A percentile compares a stretch with the other conserved stretches of the same genome.
phyloP scores from a whole-genome alignment of 1,140 invertebrate genomes.

The Harpegnathos saltator region DNA sequence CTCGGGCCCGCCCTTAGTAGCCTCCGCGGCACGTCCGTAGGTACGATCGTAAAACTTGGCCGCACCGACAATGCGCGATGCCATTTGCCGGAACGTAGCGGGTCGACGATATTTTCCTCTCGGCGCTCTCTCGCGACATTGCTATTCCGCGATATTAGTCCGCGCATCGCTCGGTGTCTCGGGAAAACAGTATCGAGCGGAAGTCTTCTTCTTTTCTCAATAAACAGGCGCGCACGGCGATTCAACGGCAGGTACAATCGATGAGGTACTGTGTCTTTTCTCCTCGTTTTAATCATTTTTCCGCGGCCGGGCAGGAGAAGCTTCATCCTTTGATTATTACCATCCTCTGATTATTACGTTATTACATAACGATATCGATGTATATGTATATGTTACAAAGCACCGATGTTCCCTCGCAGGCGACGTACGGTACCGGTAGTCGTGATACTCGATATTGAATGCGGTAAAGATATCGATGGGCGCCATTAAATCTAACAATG shows the following conservation, averaged over 20 bases:
- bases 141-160: conserved; percentile 1
- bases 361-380: too few relatives aligned
- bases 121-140: neutral
- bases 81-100: neutral
- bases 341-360: neutral
- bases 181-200: too few relatives aligned
- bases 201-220: neutral
- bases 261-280: neutral
- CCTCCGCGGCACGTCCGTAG: neutral
- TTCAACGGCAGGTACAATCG: neutral
- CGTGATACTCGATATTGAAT: conserved; percentile 12
- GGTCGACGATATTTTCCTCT: neutral
- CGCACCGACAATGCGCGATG: neutral
- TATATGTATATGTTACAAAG: too few relatives aligned
- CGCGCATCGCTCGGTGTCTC: too few relatives aligned
- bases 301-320: too few relatives aligned
- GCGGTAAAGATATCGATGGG: neutral
- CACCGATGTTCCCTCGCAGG: neutral
- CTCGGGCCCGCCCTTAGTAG: neutral
- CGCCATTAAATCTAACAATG: conserved; percentile 28
- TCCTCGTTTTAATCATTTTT: too few relatives aligned
- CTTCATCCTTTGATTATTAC: too few relatives aligned
- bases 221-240: neutral
- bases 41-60: conserved; percentile 8
- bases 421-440: neutral